Conservation (phyloP, 2,888 invertebrate species). For the Erebia ligea region DNA sequence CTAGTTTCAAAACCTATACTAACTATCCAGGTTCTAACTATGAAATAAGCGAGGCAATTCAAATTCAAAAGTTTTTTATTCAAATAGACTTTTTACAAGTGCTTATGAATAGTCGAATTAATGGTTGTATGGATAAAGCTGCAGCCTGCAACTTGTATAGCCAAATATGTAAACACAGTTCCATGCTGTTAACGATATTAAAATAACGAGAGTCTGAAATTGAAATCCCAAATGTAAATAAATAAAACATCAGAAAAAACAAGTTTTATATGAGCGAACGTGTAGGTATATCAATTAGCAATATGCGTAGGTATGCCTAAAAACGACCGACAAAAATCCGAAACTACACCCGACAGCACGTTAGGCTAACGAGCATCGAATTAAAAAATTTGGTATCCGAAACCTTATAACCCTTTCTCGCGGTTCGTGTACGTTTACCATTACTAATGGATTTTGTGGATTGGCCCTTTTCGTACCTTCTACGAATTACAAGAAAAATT, state of each 20-base stretch:
- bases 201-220: not conserved
- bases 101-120: no score
- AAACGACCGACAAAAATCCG: slow-evolving; percentile 37
- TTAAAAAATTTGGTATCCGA: slow-evolving; percentile 62
- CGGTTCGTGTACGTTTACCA: slow-evolving; percentile 18
- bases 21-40: no score
- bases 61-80: no score
- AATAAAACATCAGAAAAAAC: not conserved
- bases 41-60: no score
- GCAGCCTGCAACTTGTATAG: not conserved
- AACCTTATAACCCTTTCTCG: slow-evolving; percentile 53
- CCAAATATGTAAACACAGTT: not conserved
- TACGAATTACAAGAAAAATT: not conserved
- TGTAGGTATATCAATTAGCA: slow-evolving; percentile 9
- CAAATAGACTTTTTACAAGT: no score
- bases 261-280: not conserved
- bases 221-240: not conserved
- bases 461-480: no score
- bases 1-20: no score
- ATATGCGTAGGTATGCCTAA: not conserved
- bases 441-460: not conserved
- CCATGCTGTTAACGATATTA: not conserved
- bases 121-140: no score
- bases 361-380: slow-evolving; percentile 62
- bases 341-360: slow-evolving; percentile 42